phyloP scores from a whole-genome alignment of 2,113 vertebrate genomes.

The Sinocyclocheilus anshuiensis region DNA sequence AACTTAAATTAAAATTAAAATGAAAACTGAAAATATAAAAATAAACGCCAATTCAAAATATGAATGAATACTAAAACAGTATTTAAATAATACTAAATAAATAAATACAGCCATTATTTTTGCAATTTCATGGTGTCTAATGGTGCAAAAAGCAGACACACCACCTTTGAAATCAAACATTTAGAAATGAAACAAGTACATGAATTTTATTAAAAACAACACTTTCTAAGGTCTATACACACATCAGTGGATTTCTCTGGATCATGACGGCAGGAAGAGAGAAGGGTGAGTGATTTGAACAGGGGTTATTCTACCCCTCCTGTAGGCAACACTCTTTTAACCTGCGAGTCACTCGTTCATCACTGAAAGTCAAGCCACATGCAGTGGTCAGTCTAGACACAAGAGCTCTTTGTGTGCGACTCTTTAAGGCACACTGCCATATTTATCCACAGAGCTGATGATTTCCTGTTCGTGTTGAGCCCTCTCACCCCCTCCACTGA shows the following conservation, averaged over 20 bases:
- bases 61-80: not conserved
- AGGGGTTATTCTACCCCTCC: not conserved
- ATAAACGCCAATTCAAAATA: not conserved
- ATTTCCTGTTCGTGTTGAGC: conserved; percentile 46
- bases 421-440: conserved; percentile 43
- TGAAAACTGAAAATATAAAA: not conserved
- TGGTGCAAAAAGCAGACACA: not conserved
- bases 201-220: not conserved
- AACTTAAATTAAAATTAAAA: not conserved
- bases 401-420: conserved; percentile 46
- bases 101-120: not conserved
- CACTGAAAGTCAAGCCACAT: conserved; percentile 31
- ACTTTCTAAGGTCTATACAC: not conserved
- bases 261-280: conserved; percentile 41
- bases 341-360: conserved; percentile 40
- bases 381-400: conserved; percentile 51
- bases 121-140: too few species aligned
- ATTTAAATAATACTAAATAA: not conserved
- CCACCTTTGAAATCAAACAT: not conserved
- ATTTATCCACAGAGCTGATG: conserved; percentile 52
- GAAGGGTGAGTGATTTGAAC: not conserved
- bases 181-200: not conserved
- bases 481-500: conserved; percentile 21
- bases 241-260: not conserved
- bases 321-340: conserved; percentile 17